Conservation (phyloP, 1,140 invertebrate species). For the Drosophila seguyi region DNA sequence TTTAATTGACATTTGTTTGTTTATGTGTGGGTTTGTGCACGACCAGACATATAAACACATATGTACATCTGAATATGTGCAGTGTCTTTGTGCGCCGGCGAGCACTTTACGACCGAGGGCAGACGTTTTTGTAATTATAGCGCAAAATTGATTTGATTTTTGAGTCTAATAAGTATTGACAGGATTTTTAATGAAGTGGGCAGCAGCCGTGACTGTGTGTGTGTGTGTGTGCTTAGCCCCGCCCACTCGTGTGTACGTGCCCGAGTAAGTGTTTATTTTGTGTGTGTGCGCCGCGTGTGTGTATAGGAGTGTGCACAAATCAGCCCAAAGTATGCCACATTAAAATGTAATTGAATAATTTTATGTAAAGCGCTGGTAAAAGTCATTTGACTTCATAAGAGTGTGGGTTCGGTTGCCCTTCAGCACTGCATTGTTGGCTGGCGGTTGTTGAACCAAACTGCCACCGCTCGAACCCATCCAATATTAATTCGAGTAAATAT, state of each 20-base stretch:
- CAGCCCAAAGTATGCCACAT: conserved; percentile 49
- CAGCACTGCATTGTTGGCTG: conserved; percentile 22
- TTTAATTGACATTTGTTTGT: conserved; percentile 82
- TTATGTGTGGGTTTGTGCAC: conserved; percentile 25
- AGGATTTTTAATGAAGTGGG: conserved; percentile 78
- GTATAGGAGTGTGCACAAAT: conserved; percentile 28
- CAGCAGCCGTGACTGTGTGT: conserved; percentile 7
- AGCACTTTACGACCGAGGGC: conserved; percentile 75
- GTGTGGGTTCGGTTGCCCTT: conserved; percentile 7
- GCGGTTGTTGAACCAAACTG: conserved; percentile 27
- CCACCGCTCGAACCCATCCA: conserved; percentile 2
- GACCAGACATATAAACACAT: neutral
- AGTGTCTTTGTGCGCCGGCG: conserved; percentile 25
- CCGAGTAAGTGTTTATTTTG: conserved; percentile 23
- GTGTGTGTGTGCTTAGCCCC: conserved; percentile 6
- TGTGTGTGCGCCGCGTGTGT: neutral
- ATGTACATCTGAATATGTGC: conserved; percentile 15
- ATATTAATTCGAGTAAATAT: conserved; percentile 13
- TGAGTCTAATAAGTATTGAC: conserved; percentile 83
- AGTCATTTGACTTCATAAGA: conserved; percentile 22
- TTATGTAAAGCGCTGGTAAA: conserved; percentile 39
- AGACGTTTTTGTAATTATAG: conserved; percentile 82
- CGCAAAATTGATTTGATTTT: conserved; percentile 82
- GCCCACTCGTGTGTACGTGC: conserved; percentile 26
- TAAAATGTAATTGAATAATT: conserved; percentile 64